Conservation (phyloP, 2,888 invertebrate genomes). For the Zaprionus lineosus region DNA sequence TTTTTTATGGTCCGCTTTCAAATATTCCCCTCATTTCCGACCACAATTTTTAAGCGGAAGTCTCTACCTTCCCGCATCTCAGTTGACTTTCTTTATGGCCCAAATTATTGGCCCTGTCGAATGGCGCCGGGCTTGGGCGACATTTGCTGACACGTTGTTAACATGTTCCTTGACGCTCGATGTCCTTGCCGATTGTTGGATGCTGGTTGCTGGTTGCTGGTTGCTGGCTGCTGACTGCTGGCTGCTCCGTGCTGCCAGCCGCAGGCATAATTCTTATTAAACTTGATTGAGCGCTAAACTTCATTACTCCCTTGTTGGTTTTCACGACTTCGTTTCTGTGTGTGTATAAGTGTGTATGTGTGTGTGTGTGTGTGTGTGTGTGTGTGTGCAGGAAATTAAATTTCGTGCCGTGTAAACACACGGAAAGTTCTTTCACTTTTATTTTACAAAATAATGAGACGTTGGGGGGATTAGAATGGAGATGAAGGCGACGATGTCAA, state of each 20-base stretch:
- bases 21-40: slow-evolving; percentile 34
- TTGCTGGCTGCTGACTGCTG: too few relatives aligned
- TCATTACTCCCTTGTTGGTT: slow-evolving; percentile 60
- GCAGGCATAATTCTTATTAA: slow-evolving; percentile 71
- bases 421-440: too few relatives aligned
- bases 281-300: slow-evolving; percentile 79
- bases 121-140: slow-evolving; percentile 18
- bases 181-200: slow-evolving; percentile 28
- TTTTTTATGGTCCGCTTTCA: background rate
- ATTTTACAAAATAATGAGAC: slow-evolving; percentile 11
- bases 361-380: slow-evolving; percentile 5
- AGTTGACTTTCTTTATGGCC: background rate
- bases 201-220: too few relatives aligned
- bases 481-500: too few relatives aligned
- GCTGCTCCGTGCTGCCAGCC: too few relatives aligned
- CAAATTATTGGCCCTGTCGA: slow-evolving; percentile 3
- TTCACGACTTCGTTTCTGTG: slow-evolving; percentile 19
- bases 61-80: slow-evolving; percentile 20
- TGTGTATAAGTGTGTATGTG: slow-evolving; percentile 12
- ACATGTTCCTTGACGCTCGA: slow-evolving; percentile 62
- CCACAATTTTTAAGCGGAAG: slow-evolving; percentile 31
- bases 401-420: slow-evolving; percentile 57
- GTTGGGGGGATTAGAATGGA: too few relatives aligned
- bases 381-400: slow-evolving; percentile 55
- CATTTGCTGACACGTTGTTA: slow-evolving; percentile 67